Conservation (phyloP, 2,888 invertebrate species). For the Kryphioiulus occultus region DNA sequence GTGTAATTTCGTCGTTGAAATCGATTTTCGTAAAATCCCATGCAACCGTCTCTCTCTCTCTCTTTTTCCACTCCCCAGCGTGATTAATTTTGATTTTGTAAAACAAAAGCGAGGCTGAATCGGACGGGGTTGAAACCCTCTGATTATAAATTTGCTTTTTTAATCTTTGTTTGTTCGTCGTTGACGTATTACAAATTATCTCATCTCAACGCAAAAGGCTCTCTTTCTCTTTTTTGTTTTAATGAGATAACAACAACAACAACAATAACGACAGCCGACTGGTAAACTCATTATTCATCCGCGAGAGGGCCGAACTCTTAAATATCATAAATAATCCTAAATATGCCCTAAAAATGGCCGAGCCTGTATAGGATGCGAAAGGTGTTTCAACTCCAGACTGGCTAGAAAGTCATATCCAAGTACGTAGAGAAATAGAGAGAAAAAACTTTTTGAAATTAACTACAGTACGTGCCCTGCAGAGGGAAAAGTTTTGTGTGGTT, state of each 20-base stretch:
- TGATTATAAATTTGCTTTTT: background rate
- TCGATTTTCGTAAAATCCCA: too few species aligned
- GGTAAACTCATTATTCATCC: background rate
- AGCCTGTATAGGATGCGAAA: too few species aligned
- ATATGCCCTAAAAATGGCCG: background rate
- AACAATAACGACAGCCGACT: background rate
- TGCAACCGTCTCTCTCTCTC: too few species aligned
- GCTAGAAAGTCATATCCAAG: too few species aligned
- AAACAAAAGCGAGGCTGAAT: background rate
- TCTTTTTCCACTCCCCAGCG: background rate
- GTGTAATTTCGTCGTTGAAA: too few species aligned
- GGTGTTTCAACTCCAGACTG: too few species aligned
- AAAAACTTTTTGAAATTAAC: too few species aligned
- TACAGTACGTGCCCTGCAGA: too few species aligned
- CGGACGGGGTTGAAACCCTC: background rate
- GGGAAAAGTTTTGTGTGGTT: too few species aligned
- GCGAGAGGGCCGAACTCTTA: background rate
- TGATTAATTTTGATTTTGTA: background rate
- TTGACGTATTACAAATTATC: constrained; percentile 15
- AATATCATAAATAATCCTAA: constrained; percentile 8
- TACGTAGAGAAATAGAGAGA: too few species aligned
- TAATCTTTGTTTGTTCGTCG: constrained; percentile 6
- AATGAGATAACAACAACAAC: background rate
- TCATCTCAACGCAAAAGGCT: background rate
- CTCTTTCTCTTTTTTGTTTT: background rate